phyloP scores from a whole-genome alignment of 2,888 invertebrate species.

The Lithodes maja region DNA sequence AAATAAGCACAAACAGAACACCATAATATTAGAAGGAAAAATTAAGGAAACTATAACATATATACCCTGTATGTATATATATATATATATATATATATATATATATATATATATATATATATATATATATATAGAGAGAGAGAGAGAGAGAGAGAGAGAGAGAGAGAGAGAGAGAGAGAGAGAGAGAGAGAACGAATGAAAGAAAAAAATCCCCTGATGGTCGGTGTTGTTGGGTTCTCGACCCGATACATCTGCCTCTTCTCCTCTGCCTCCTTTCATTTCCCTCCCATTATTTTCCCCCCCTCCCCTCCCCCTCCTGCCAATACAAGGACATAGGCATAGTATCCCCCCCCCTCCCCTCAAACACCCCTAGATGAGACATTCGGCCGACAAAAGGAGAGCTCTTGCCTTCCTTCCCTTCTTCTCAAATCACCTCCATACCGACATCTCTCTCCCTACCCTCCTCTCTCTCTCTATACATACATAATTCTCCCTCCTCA shows the following conservation, averaged over 20 bases:
- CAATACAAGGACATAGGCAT: background rate
- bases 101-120: slow-evolving; percentile 1
- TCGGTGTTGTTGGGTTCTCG: background rate
- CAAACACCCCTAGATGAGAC: no score
- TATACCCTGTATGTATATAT: slow-evolving; percentile 3
- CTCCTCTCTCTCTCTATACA: no score
- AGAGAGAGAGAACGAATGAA: background rate
- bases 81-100: background rate
- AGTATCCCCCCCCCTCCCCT: no score
- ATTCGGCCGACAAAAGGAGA: no score
- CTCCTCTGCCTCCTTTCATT: background rate
- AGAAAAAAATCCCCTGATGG: background rate
- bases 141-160: slow-evolving; percentile 15
- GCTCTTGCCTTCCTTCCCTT: no score
- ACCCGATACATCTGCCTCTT: background rate
- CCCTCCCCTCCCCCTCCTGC: background rate
- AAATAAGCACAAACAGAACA: no score
- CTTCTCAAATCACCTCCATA: no score
- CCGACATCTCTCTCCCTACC: no score
- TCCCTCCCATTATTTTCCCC: background rate
- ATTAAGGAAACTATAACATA: no score
- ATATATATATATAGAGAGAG: slow-evolving; percentile 2
- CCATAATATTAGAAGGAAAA: no score
- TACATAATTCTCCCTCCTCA: no score
- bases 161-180: slow-evolving; percentile 19